Percentiles rank a stretch among this genome's conserved stretches.
These are phyloP conservation scores for Lasioglossum morio DNA, from an alignment of 2,888 invertebrate genomes.

Conservation along the genomic window DNA sequence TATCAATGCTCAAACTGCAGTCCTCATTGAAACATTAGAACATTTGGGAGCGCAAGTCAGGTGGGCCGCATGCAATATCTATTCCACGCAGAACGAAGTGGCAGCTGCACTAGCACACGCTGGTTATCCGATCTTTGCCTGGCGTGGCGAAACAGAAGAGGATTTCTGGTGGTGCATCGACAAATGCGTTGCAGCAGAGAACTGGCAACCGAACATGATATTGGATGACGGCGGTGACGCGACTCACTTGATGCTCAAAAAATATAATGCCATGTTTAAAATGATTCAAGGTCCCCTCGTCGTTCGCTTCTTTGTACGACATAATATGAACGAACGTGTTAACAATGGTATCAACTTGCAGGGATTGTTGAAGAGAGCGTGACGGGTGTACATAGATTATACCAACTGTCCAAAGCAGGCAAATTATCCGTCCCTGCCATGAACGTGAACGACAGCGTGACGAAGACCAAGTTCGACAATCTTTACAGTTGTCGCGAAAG, in stretches of 20 bases:
- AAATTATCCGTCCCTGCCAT: slow-evolving; percentile 98
- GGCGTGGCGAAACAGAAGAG: slow-evolving; percentile 98
- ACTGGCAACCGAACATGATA: slow-evolving; percentile 99
- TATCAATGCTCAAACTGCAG: slow-evolving; percentile 99
- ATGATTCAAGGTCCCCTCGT: slow-evolving; percentile 91
- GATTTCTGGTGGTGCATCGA: slow-evolving; percentile 99
- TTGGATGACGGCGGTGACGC: slow-evolving; percentile 99
- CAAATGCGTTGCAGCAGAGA: slow-evolving; percentile 95
- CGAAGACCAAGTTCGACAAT: slow-evolving; percentile 99
- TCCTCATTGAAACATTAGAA: slow-evolving; percentile 94
- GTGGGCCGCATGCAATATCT: slow-evolving; percentile 99
- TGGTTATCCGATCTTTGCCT: slow-evolving; percentile 95
- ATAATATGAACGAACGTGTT: background rate
- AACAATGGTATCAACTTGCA: slow-evolving; percentile 78
- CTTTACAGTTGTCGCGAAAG: slow-evolving; percentile 97
- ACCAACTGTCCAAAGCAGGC: slow-evolving; percentile 97
- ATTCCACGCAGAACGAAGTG: slow-evolving; percentile 99
- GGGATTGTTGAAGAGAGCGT: slow-evolving; percentile 99
- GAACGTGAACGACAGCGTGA: slow-evolving; percentile 99
- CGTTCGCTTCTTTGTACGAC: background rate
- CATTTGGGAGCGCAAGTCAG: slow-evolving; percentile 96
- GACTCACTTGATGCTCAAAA: slow-evolving; percentile 97
- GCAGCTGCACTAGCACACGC: slow-evolving; percentile 97
- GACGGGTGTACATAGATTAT: slow-evolving; percentile 98
- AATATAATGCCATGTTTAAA: slow-evolving; percentile 96